Evolutionary conservation across 2,113 vertebrate species (phyloP).

Genomic region (Desmodus rotundus): DNA sequence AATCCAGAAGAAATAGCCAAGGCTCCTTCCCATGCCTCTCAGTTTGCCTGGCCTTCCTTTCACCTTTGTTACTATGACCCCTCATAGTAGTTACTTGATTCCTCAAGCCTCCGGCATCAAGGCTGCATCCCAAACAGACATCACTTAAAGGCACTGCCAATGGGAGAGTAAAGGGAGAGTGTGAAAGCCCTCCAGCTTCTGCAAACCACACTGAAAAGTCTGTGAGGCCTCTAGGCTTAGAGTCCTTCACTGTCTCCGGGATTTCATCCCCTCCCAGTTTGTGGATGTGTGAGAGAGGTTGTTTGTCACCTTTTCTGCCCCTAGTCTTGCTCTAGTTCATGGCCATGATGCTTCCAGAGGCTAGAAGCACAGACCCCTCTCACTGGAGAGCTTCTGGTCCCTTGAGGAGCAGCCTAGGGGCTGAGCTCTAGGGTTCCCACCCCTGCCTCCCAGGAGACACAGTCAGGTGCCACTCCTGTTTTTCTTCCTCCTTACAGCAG

Average conservation of each 20-base stretch:
- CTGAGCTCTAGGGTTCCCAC: neutral
- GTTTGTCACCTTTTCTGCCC: neutral
- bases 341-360: neutral
- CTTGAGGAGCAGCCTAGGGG: neutral
- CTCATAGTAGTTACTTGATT: no score
- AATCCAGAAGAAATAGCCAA: neutral
- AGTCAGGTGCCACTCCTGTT: neutral
- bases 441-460: neutral
- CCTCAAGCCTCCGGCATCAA: neutral
- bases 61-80: neutral
- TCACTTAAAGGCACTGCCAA: neutral
- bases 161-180: neutral
- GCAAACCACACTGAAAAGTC: neutral
- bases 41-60: neutral
- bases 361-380: neutral
- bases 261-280: neutral
- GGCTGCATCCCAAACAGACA: neutral
- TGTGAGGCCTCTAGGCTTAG: neutral
- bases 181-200: neutral
- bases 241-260: neutral
- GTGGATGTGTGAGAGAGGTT: neutral
- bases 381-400: neutral
- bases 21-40: neutral
- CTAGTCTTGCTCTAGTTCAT: neutral
- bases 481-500: neutral